A percentile compares a stretch with the other conserved stretches of the same genome.
These are phyloP conservation scores for Eulemur macaco DNA, from an alignment of 2,113 vertebrate species.

Conservation along the genomic window DNA sequence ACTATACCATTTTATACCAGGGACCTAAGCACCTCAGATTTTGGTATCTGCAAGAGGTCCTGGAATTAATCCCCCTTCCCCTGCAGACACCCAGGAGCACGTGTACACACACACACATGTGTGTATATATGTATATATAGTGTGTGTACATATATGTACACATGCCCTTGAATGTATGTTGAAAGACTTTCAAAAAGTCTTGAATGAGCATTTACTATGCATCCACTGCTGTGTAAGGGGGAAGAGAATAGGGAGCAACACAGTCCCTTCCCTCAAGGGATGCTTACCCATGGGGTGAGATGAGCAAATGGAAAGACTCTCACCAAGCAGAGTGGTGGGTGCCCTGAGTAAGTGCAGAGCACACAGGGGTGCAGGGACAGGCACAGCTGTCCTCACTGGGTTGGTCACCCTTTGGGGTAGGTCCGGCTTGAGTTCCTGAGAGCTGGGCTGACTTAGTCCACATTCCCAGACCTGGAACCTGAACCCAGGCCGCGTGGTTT, in stretches of 20 bases:
- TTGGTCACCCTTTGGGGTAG: accelerated
- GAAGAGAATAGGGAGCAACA: not conserved
- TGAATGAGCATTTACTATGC: not conserved
- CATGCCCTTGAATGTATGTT: not conserved
- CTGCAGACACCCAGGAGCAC: not conserved
- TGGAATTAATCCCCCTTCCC: not conserved
- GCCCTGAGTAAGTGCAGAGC: not conserved
- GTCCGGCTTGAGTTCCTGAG: not conserved
- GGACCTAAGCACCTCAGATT: not conserved
- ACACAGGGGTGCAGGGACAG: not conserved
- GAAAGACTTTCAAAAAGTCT: not conserved
- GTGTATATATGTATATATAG: not conserved
- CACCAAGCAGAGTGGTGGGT: too few species aligned
- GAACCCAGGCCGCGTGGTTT: not conserved
- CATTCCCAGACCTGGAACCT: not conserved
- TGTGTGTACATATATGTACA: not conserved
- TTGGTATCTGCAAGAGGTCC: not conserved
- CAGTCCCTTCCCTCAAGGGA: not conserved
- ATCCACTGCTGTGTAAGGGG: not conserved
- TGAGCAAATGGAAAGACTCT: not conserved
- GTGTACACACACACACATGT: not conserved
- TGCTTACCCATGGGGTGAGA: not conserved
- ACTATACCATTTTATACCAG: not conserved
- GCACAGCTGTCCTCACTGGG: not conserved
- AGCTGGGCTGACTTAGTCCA: not conserved